Evolutionary conservation across 2,797 vertebrate species (phyloP), one percentile per base, ranked within the genome.

Genomic region (Tokudaia tokunoshimensis): DNA sequence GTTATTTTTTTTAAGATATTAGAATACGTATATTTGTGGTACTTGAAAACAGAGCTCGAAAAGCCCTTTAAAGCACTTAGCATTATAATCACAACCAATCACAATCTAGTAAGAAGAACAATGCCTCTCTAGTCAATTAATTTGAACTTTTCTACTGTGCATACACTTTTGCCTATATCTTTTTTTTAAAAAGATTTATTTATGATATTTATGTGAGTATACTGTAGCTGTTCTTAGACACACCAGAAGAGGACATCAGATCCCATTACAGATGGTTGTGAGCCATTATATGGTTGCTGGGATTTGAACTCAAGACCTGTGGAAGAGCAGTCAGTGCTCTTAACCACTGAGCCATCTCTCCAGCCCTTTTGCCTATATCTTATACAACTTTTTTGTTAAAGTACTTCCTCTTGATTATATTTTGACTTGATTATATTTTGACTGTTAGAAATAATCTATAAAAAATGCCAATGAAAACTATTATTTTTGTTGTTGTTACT

Each of bases 321-420:
- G 41, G 41, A 41, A 41, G 41, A 41, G 41, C 41, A 41, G 41
- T 41, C 41, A 41, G 41, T 41, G 41, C 41, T 41, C 41, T 41
- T 41, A 41, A 41, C 41, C 41, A 41, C 41, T 41, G 41, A 41
- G 41, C 41, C 41, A 41, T 41, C 41, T 41, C 41, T 10, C 50
- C 50, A 52, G 10, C 1, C 1, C 31, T 37, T 97, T 96, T 94
- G 87, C 74, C 76, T 55, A 9, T 86, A 80, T 82, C 55, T 92
- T 95, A 89, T 0, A 92, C 24, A 85, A 87, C 63, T 78, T 81
- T 24, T 94, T 97, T 2, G 24, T 94, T 97, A 89, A 96, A 96
- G 50, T 91, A 80, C 74, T 84, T 88, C 29, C 88, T 9, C 63
- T 92, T 79, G 19, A 70, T 88, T 83, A 17, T 52, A 83, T 91